Evolutionary conservation across 2,797 vertebrate genomes (phyloP).

Genomic region (Typhlichthys eigenmanni): DNA sequence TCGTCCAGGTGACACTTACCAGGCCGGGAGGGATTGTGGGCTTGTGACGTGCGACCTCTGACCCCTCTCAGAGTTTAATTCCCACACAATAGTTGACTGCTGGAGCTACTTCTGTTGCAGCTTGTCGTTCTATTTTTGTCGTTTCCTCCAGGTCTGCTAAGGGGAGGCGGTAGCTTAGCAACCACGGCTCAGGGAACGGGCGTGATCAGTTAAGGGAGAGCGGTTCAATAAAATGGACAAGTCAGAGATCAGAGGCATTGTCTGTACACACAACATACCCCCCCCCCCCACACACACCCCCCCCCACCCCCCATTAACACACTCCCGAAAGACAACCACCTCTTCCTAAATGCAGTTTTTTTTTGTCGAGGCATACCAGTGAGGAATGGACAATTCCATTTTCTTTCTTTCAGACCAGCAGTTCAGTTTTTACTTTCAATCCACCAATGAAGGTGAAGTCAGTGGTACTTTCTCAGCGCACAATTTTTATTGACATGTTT

Average conservation of each 20-base stretch:
- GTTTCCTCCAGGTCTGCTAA: constrained; percentile 49
- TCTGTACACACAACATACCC: constrained; percentile 28
- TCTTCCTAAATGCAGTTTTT: constrained; percentile 14
- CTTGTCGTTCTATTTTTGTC: constrained; percentile 62
- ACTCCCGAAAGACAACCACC: not conserved
- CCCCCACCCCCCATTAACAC: not conserved
- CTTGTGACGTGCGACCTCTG: constrained; percentile 44
- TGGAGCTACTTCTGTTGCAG: constrained; percentile 49
- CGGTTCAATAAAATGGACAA: constrained; percentile 72
- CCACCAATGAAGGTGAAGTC: constrained; percentile 17
- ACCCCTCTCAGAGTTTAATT: constrained; percentile 51
- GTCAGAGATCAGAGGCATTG: constrained; percentile 61
- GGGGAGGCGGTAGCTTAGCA: constrained; percentile 81
- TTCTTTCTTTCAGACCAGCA: constrained; percentile 24
- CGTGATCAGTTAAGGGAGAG: constrained; percentile 55
- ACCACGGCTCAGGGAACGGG: constrained; percentile 60
- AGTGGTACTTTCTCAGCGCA: not conserved
- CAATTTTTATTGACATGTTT: not conserved
- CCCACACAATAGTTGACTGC: constrained; percentile 52
- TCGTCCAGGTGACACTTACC: too few relatives aligned
- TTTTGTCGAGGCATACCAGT: constrained; percentile 13
- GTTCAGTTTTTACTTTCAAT: not conserved
- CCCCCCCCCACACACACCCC: too few relatives aligned
- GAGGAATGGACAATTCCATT: constrained; percentile 11
- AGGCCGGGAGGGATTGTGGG: constrained; percentile 23